Conservation (phyloP, 2,113 vertebrate species). For the Myotis yumanensis region DNA sequence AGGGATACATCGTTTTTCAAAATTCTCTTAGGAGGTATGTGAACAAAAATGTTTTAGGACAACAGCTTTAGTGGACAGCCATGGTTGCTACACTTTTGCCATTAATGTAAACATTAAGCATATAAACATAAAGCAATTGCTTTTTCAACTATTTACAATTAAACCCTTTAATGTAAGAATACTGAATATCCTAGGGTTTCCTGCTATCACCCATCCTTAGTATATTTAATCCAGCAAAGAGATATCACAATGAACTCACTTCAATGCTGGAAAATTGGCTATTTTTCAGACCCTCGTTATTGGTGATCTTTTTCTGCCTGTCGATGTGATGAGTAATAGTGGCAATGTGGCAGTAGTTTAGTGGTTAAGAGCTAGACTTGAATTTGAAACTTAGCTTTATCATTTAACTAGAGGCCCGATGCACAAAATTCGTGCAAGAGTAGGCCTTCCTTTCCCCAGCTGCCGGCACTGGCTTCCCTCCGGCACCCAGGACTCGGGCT, state of each 20-base stretch:
- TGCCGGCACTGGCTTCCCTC: too few relatives aligned
- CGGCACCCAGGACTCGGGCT: too few relatives aligned
- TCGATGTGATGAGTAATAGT: neutral
- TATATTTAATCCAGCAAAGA: slow-evolving; percentile 41
- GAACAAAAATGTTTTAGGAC: slow-evolving; percentile 42
- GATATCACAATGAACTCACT: neutral
- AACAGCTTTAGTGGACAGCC: slow-evolving; percentile 3
- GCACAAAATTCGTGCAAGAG: too few relatives aligned
- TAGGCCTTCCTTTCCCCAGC: too few relatives aligned
- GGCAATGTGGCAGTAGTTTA: neutral
- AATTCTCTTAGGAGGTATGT: slow-evolving; percentile 12
- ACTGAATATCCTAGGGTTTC: slow-evolving; percentile 4
- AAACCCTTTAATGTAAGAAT: slow-evolving; percentile 37
- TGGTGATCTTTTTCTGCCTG: neutral
- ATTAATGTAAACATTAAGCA: slow-evolving; percentile 33
- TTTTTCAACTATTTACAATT: slow-evolving; percentile 42
- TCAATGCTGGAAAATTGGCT: neutral
- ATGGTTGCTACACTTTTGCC: neutral
- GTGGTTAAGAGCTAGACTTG: neutral
- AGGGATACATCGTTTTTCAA: neutral
- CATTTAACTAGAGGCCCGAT: neutral
- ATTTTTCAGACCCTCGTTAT: neutral
- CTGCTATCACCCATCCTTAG: neutral
- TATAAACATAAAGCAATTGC: slow-evolving; percentile 7
- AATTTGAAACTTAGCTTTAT: slow-evolving; percentile 28